phyloP scores from a whole-genome alignment of 2,113 vertebrate species.

The Anarhynchus alexandrinus region DNA sequence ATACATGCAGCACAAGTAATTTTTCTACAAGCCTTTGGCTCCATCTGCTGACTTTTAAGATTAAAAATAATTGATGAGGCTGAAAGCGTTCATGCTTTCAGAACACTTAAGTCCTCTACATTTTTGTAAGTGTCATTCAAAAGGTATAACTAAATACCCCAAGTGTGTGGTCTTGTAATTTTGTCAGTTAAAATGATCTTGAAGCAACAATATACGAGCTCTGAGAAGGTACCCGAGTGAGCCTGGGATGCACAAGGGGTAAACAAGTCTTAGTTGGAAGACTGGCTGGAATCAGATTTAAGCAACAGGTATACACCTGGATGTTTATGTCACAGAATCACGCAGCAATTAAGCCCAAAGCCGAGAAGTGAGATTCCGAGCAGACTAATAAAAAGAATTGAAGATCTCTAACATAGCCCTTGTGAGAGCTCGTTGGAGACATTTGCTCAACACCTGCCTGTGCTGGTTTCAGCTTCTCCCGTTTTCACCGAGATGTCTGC shows the following conservation, averaged over 20 bases:
- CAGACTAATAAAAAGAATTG: background rate
- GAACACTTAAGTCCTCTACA: background rate
- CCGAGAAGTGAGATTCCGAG: background rate
- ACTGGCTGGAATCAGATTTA: background rate
- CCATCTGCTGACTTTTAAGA: conserved; percentile 80
- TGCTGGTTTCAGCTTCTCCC: background rate
- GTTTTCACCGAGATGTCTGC: background rate
- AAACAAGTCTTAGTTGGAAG: background rate
- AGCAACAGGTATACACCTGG: background rate
- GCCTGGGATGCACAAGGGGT: background rate
- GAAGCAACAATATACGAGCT: background rate
- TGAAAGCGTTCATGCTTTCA: background rate
- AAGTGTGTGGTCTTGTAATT: background rate
- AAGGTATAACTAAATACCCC: background rate
- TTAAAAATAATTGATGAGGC: conserved; percentile 49
- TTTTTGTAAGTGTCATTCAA: background rate
- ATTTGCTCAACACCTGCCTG: conserved; percentile 17
- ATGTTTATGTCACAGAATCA: background rate
- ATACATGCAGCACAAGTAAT: conserved; percentile 18
- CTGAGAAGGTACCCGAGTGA: background rate
- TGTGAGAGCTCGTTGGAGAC: background rate
- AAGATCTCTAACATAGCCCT: background rate
- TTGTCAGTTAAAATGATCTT: background rate
- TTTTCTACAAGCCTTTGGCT: conserved; percentile 77
- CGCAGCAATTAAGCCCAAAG: background rate